Evolutionary conservation across 1,140 invertebrate genomes (phyloP), one percentile per base, ranked within the genome.

Genomic region (Amyelois transitella): DNA sequence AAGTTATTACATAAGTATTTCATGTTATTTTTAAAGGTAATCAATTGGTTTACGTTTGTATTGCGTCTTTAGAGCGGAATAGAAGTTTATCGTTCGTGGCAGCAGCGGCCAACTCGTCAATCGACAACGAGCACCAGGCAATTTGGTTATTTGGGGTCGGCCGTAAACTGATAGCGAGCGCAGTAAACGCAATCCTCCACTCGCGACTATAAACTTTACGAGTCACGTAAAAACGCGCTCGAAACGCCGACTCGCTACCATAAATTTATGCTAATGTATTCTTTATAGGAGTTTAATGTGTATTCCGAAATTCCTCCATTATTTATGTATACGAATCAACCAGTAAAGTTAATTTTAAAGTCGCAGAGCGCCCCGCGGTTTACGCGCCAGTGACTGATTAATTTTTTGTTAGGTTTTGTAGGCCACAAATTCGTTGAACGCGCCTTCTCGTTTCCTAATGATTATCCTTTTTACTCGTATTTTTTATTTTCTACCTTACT

Each of bases 211-310:
- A 88, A 86, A 88, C 72, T 88, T 88, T 88, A 88, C 85, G 85
- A 88, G 81, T 81, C 77, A 85, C 82, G 82, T 86, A 88, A 88
- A 88, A 88, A 88, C 85, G 80, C 77, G 80, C 82, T 81, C 82
- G 75, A 78, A 81, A 83, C 77, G 73, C 75, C 82, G 80, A 86
- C 77, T 80, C 66, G 77, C 82, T 82, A 74, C 81, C 78, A 84
- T 88, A 85, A 88, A 88, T 88, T 88, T 82, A 88, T 88, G 85
- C 83, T 88, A 88, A 88, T 88, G 83, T 88, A 88, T 88, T 88
- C 85, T 86, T 86, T 88, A 88, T 88, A 82, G 82, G 80, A 85
- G 78, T 86, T 88, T 85, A 86, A 88, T 88, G 85, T 83, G 83
- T 81, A 88, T 88, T 84, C 82, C 82, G 81, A 81, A 87, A 88